Conservation (phyloP, 2,797 vertebrate genomes). For the Lycodopsis pacificus region DNA sequence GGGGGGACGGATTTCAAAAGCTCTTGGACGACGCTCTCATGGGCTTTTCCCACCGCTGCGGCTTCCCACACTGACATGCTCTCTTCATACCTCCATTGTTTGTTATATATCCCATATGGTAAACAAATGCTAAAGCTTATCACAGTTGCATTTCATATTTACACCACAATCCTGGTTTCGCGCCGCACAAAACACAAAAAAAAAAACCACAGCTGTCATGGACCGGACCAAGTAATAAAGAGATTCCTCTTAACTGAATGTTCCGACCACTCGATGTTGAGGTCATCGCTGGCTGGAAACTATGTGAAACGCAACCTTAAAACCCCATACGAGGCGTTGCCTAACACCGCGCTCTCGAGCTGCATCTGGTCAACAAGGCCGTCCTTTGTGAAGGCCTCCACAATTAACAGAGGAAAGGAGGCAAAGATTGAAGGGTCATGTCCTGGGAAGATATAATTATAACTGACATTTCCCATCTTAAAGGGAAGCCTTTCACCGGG, state of each 20-base stretch:
- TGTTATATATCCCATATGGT: slow-evolving; percentile 48
- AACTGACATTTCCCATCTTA: slow-evolving; percentile 85
- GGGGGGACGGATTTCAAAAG: slow-evolving; percentile 70
- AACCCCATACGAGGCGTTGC: slow-evolving; percentile 49
- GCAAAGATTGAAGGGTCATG: slow-evolving; percentile 79
- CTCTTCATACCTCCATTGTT: slow-evolving; percentile 46
- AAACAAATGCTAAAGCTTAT: slow-evolving; percentile 15
- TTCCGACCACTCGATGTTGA: slow-evolving; percentile 51
- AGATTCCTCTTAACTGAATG: slow-evolving; percentile 37
- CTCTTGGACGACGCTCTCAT: slow-evolving; percentile 61
- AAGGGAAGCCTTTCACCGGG: slow-evolving; percentile 74
- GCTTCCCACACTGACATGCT: slow-evolving; percentile 50
- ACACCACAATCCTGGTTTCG: background rate
- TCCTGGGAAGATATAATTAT: slow-evolving; percentile 84
- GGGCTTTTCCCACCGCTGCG: slow-evolving; percentile 73
- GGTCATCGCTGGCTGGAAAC: slow-evolving; percentile 67
- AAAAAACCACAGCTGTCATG: slow-evolving; percentile 16
- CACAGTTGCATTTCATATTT: slow-evolving; percentile 16
- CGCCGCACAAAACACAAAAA: background rate
- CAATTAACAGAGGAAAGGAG: slow-evolving; percentile 76
- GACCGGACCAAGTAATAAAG: slow-evolving; percentile 31
- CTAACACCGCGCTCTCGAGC: slow-evolving; percentile 48
- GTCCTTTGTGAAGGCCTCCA: slow-evolving; percentile 74
- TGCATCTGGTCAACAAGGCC: slow-evolving; percentile 78
- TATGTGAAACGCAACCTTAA: slow-evolving; percentile 69